These are phyloP conservation scores for Apoderus coryli DNA, from an alignment of 2,888 invertebrate species.

Conservation along the genomic window DNA sequence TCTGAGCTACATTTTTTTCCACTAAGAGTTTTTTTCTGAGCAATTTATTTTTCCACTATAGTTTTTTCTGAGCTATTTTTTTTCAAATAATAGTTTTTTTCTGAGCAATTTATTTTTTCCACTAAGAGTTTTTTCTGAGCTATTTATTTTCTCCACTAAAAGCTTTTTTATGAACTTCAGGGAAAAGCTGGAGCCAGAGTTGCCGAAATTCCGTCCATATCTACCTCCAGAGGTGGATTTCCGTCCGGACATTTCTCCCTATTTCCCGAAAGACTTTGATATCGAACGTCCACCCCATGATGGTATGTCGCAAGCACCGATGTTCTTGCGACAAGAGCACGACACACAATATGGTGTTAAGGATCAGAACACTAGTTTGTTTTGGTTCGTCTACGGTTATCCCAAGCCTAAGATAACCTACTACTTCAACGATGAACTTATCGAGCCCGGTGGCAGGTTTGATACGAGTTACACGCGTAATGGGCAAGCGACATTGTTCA, in stretches of 20 bases:
- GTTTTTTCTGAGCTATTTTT: too few species aligned
- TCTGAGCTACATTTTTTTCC: too few species aligned
- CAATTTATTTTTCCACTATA: conserved; percentile 28
- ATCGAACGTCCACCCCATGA: conserved; percentile 78
- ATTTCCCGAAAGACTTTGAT: conserved; percentile 86
- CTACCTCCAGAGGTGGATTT: conserved; percentile 69
- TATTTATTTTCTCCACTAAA: too few species aligned
- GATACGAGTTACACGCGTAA: conserved; percentile 80
- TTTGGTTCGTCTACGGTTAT: conserved; percentile 92
- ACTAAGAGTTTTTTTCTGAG: too few species aligned
- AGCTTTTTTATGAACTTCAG: too few species aligned
- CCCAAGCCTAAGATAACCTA: conserved; percentile 90
- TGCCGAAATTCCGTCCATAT: conserved; percentile 66
- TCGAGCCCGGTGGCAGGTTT: conserved; percentile 72
- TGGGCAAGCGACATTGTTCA: conserved; percentile 78
- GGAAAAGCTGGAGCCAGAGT: conserved; percentile 61
- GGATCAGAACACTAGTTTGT: conserved; percentile 76
- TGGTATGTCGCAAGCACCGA: conserved; percentile 68
- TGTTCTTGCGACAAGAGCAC: conserved; percentile 75
- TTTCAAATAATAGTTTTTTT: too few species aligned
- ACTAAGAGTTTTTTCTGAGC: too few species aligned
- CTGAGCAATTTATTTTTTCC: too few species aligned
- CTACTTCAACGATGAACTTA: conserved; percentile 69
- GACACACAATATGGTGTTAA: conserved; percentile 86
- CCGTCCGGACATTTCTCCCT: conserved; percentile 70